phyloP scores from a whole-genome alignment of 2,888 invertebrate species.

The Polymixis lichenea region DNA sequence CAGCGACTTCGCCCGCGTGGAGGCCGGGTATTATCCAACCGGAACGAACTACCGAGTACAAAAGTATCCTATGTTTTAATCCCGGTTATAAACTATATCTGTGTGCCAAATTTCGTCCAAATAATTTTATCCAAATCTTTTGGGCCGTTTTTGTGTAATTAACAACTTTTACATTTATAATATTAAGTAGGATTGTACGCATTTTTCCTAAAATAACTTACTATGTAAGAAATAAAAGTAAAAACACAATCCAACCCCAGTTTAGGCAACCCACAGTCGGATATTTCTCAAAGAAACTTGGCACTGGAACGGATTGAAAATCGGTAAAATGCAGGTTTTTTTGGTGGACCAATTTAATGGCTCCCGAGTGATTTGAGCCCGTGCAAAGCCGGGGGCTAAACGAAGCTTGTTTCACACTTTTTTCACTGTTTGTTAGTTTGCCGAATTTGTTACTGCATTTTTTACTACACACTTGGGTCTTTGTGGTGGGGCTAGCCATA shows the following conservation, averaged over 20 bases:
- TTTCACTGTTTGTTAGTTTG: neutral
- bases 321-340: slow-evolving; percentile 47
- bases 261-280: neutral
- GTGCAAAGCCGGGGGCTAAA: slow-evolving; percentile 32
- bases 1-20: too few relatives aligned
- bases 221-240: slow-evolving; percentile 11
- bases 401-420: slow-evolving; percentile 8
- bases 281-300: slow-evolving; percentile 39
- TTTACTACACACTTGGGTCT: neutral
- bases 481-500: too few relatives aligned
- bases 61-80: too few relatives aligned
- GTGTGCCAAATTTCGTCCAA: too few relatives aligned
- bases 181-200: too few relatives aligned
- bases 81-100: too few relatives aligned
- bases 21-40: too few relatives aligned
- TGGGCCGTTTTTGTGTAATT: too few relatives aligned
- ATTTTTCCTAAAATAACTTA: neutral
- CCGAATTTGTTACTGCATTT: slow-evolving; percentile 2
- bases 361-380: slow-evolving; percentile 34
- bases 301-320: slow-evolving; percentile 33
- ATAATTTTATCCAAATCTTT: too few relatives aligned
- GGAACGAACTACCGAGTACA: too few relatives aligned
- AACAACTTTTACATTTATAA: too few relatives aligned
- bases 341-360: slow-evolving; percentile 42
- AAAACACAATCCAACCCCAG: slow-evolving; percentile 11